phyloP scores from a whole-genome alignment of 2,888 invertebrate genomes.

The Osmoderma eremita region DNA sequence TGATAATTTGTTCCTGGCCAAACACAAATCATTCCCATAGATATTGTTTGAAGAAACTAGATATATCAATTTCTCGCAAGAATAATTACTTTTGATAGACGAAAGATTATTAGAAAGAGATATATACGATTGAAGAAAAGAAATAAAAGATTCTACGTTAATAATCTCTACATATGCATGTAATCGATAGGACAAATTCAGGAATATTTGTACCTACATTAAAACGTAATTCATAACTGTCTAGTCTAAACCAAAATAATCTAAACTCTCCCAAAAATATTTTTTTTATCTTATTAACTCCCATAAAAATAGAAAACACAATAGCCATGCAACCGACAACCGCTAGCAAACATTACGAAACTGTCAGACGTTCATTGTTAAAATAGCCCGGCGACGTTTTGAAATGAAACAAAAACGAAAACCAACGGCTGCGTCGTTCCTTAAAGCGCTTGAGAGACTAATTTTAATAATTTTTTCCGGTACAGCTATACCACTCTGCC shows the following conservation, averaged over 20 bases:
- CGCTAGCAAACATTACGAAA: conserved; percentile 24
- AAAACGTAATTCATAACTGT: background rate
- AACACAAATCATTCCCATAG: too few relatives aligned
- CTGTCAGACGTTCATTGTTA: conserved; percentile 27
- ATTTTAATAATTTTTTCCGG: conserved; percentile 5
- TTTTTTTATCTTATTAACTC: conserved; percentile 19
- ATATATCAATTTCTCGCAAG: too few relatives aligned
- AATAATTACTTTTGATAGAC: too few relatives aligned
- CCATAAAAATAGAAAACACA: conserved; percentile 32
- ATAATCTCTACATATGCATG: too few relatives aligned
- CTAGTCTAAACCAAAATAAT: conserved; percentile 11
- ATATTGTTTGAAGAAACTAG: too few relatives aligned
- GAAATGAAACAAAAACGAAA: conserved; percentile 1
- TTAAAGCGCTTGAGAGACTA: conserved; percentile 6
- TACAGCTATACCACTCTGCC: conserved; percentile 7
- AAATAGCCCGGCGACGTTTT: conserved; percentile 15
- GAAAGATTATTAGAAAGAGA: too few relatives aligned
- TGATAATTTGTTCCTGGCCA: too few relatives aligned
- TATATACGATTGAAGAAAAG: too few relatives aligned
- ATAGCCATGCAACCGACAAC: conserved; percentile 18
- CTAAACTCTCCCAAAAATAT: conserved; percentile 16
- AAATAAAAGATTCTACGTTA: too few relatives aligned
- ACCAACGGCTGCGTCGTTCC: background rate
- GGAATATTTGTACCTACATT: too few relatives aligned
- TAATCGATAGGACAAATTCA: too few relatives aligned